Evolutionary conservation across 2,888 invertebrate genomes (phyloP).

Genomic region (Limnephilus lunatus): DNA sequence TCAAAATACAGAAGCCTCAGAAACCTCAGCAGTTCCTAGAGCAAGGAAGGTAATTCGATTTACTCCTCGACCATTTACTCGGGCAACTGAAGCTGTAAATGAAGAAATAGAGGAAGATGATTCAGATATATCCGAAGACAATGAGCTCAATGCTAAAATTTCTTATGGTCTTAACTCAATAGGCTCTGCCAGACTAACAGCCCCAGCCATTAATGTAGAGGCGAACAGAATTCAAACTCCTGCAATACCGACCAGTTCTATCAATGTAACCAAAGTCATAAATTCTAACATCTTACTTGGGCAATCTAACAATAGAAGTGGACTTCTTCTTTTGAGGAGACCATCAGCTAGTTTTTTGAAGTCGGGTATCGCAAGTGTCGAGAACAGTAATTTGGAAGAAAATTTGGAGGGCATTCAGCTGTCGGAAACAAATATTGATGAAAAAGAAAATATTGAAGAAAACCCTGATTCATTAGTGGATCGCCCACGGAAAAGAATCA

Average conservation of each 20-base stretch:
- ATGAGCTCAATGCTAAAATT: constrained; percentile 61
- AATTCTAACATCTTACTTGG: constrained; percentile 64
- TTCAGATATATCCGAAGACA: constrained; percentile 58
- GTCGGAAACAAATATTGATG: constrained; percentile 76
- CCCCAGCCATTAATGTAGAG: constrained; percentile 60
- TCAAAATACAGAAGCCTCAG: constrained; percentile 61
- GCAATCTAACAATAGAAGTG: constrained; percentile 63
- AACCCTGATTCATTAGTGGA: constrained; percentile 67
- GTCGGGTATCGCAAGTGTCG: constrained; percentile 67
- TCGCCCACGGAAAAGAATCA: constrained; percentile 69
- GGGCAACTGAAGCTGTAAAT: constrained; percentile 65
- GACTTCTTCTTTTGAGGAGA: constrained; percentile 66
- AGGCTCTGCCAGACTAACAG: constrained; percentile 59
- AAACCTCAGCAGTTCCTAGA: constrained; percentile 57
- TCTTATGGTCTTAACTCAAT: constrained; percentile 55
- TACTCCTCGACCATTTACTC: constrained; percentile 74
- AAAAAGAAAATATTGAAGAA: constrained; percentile 73
- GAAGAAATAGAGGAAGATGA: constrained; percentile 65
- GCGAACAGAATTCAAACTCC: constrained; percentile 17
- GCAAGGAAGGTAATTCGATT: constrained; percentile 71
- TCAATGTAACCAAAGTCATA: constrained; percentile 64
- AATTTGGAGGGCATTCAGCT: constrained; percentile 72
- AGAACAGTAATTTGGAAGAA: constrained; percentile 68
- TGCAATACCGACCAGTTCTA: constrained; percentile 36
- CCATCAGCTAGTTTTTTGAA: constrained; percentile 69